phyloP scores from a whole-genome alignment of 2,113 vertebrate genomes.

The Beaufortia kweichowensis region DNA sequence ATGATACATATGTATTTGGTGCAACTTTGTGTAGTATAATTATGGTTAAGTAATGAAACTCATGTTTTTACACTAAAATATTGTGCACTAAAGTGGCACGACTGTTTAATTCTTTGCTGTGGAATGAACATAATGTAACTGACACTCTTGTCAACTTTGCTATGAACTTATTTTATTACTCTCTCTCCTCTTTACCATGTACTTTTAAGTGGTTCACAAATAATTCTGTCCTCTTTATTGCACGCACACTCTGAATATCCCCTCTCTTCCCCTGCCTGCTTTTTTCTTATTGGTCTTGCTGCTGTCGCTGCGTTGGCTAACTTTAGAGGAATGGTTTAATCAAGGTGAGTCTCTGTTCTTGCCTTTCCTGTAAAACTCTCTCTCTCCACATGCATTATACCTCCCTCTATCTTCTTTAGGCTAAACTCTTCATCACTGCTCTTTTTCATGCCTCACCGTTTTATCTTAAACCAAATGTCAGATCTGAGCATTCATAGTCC shows the following conservation, averaged over 20 bases:
- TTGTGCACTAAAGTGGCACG: no score
- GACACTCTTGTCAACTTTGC: neutral
- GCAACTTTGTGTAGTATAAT: no score
- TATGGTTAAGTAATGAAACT: no score
- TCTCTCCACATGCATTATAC: neutral
- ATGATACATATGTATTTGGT: no score
- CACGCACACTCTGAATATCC: constrained; percentile 70
- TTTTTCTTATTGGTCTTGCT: constrained; percentile 77
- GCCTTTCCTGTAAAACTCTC: neutral
- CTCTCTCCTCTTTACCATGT: neutral
- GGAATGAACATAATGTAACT: neutral
- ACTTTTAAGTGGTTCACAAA: constrained; percentile 48
- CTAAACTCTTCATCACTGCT: neutral
- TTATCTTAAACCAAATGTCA: constrained; percentile 22
- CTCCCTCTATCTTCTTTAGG: neutral
- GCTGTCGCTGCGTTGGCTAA: constrained; percentile 85
- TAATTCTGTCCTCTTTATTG: constrained; percentile 51
- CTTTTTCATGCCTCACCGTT: no score
- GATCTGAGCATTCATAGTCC: neutral
- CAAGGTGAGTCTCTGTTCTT: constrained; percentile 86
- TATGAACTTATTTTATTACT: constrained; percentile 13
- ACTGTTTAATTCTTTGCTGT: neutral
- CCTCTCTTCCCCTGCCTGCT: constrained; percentile 74
- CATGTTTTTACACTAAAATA: no score
- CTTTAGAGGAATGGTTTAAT: constrained; percentile 98